Evolutionary conservation across 92 coral and sea anemone species (phyloP), one percentile per base, ranked within the genome.

Genomic region (Virgularia gustaviana): DNA sequence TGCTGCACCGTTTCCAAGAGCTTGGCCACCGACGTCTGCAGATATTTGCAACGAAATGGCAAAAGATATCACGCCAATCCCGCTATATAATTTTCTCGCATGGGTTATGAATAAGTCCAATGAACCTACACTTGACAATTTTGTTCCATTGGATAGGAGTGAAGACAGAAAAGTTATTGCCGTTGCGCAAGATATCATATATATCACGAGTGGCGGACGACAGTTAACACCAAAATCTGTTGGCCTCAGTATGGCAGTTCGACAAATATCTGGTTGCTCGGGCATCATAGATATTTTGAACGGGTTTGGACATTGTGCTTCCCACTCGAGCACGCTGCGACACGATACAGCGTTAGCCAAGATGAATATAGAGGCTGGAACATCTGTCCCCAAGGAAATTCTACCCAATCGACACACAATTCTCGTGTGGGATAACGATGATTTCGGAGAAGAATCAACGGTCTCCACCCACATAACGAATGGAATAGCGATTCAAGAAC

Each of bases 221-320:
- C 27, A 55, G 62, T 36, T 36, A 25, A 55, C 34, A 23, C 65
- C 65, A 59, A 59, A 59, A 59, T 59, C 65, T 32, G 41, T 59
- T 29, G 65, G 22, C 10, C 65, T 59, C 22, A 59, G 65, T 44
- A 59, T 59, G 65, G 65, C 65, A 32, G 65, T 59, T 59, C 42
- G 65, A 30, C 65, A 59, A 33, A 59, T 59, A 59, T 59, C 65
- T 59, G 65, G 65, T 59, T 59, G 65, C 20, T 59, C 65, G 8
- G 36, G 42, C 65, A 59, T 59, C 65, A 29, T 59, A 30, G 65
- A 59, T 59, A 59, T 59, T 25, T 33, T 59, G 41, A 59, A 32
- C 22, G 65, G 65, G 39, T 59, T 59, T 59, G 65, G 65, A 59
- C 42, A 59, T 59, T 59, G 65, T 33, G 65, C 42, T n/a, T 59